Evolutionary conservation across 1,140 invertebrate genomes (phyloP), one percentile per base, ranked within the genome.

Genomic region (Gonatopus flavifemur): DNA sequence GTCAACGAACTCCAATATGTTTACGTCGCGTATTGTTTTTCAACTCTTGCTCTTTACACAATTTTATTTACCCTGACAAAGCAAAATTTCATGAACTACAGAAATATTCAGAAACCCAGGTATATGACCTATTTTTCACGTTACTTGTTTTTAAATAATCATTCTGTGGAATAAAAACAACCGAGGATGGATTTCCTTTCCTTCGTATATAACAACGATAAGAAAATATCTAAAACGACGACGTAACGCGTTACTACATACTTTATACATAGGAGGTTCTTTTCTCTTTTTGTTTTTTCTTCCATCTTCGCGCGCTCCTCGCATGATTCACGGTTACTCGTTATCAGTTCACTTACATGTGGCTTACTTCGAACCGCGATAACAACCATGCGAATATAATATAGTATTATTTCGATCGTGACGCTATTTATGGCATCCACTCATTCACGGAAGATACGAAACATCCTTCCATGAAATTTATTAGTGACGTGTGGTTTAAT

Each of bases 261-360:
- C 16, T n/a, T n/a, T n/a, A 32, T 32, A 13, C 9, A 3, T 13
- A 32, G 32, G 20, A 36, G 24, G 13, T 32, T 18, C 25, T 21
- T 48, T 30, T 15, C 35, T 25, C 44, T 37, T 45, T 25, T 52
- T 49, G 48, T 19, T 52, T 36, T 52, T 49, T 52, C 44, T n/a
- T n/a, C n/a, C n/a, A n/a, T n/a, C n/a, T n/a, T 39, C 18, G 15
- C 44, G 41, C 15, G 30, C n/a, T 12, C 19, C 15, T 28, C 24
- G 7, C 36, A 57, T 60, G 58, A 60, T 55, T 60, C 58, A 60
- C 46, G n/a, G 5, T 15, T n/a, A n/a, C n/a, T 32, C 9, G 25
- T 60, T 60, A 60, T 60, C 58, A 22, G 32, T 20, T 28, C 33
- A 55, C 39, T 55, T 31, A 43, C 42, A 46, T 45, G 22, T 49